phyloP scores from a whole-genome alignment of 2,113 vertebrate species.

The Lipotes vexillifer region DNA sequence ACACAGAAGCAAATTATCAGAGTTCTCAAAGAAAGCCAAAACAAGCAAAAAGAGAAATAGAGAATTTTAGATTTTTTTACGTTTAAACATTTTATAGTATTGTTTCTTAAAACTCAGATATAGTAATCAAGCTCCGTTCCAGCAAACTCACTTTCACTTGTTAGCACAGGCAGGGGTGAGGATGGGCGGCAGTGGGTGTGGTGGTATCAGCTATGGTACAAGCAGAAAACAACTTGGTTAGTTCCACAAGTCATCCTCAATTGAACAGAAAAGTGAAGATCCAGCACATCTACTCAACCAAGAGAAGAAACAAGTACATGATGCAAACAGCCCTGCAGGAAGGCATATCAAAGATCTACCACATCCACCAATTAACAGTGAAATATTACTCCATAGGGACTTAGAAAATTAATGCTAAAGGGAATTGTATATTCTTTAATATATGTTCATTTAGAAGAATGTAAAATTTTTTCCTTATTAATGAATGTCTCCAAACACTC shows the following conservation, averaged over 20 bases:
- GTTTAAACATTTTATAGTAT: not conserved
- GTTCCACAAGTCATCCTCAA: not conserved
- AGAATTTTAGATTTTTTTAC: not conserved
- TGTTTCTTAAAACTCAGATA: not conserved
- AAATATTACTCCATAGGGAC: not conserved
- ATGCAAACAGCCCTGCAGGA: not conserved
- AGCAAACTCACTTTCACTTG: not conserved
- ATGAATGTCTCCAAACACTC: not conserved
- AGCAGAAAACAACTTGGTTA: not conserved
- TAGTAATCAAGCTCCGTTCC: not conserved
- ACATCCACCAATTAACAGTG: not conserved
- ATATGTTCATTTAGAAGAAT: not conserved
- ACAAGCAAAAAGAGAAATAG: not conserved
- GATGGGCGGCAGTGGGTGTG: not conserved
- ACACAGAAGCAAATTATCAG: not conserved
- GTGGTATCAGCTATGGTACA: not conserved
- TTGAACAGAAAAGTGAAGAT: not conserved
- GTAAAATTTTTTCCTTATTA: not conserved
- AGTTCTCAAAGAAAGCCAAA: not conserved
- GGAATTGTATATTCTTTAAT: not conserved
- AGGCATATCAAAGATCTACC: not conserved
- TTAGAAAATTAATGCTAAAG: slow-evolving; percentile 1
- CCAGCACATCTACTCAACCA: not conserved
- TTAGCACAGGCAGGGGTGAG: not conserved
- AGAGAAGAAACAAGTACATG: not conserved